Percentiles rank a stretch among this genome's conserved stretches.
phyloP scores from a whole-genome alignment of 2,113 vertebrate species.

The Cinclus cinclus region DNA sequence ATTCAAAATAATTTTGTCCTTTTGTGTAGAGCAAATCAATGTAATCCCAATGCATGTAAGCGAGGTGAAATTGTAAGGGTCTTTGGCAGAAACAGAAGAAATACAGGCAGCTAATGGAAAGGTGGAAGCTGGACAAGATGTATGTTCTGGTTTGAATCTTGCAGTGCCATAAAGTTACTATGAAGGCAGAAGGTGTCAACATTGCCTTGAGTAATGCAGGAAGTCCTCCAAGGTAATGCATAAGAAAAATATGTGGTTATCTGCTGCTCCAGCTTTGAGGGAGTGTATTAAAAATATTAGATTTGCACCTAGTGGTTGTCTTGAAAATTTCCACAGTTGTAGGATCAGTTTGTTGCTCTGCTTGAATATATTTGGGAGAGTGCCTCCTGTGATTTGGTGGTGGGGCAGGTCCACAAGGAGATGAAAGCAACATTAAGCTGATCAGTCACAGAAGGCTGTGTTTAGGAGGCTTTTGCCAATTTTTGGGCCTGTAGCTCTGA shows the following conservation, averaged over 20 bases:
- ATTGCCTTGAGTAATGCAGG: background rate
- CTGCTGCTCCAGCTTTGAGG: background rate
- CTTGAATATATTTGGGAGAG: background rate
- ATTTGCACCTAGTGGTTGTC: background rate
- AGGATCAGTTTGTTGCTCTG: background rate
- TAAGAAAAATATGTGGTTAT: background rate
- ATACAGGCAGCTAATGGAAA: slow-evolving; percentile 12
- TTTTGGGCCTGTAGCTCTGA: background rate
- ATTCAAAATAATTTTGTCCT: background rate
- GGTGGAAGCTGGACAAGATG: background rate
- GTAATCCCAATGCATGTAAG: background rate
- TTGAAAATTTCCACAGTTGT: background rate
- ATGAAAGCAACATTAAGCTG: fast-evolving
- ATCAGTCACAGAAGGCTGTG: background rate
- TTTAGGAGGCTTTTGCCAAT: background rate
- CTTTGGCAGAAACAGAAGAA: background rate
- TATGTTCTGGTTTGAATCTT: background rate
- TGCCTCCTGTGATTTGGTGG: fast-evolving
- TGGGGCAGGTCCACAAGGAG: background rate
- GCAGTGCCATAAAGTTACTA: background rate
- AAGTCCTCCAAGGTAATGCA: background rate
- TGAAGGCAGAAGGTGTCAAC: slow-evolving; percentile 27
- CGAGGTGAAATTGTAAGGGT: background rate
- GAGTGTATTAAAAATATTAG: background rate
- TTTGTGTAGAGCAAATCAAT: background rate